Percentiles rank a stretch among this genome's conserved stretches.
These are phyloP conservation scores for Drosophila biarmipes DNA, from an alignment of 1,140 invertebrate species.

Conservation along the genomic window DNA sequence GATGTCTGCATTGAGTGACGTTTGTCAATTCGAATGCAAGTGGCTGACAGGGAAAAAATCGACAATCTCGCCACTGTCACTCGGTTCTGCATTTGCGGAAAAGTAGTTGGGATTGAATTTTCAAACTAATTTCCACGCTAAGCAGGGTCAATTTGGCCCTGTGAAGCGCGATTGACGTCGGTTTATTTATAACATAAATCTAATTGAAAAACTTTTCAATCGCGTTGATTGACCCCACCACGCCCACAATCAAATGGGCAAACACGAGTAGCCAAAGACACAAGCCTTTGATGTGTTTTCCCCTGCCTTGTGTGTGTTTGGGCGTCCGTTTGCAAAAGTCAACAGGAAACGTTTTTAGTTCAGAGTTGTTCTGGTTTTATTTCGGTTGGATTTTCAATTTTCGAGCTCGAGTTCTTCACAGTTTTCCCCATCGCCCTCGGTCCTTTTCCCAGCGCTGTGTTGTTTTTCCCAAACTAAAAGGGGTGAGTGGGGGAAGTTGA, in stretches of 20 bases:
- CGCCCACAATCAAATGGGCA: constrained; percentile 5
- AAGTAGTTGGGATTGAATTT: constrained; percentile 42
- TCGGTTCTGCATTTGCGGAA: constrained; percentile 30
- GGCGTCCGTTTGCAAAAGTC: constrained; percentile 15
- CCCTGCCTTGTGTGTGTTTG: background rate
- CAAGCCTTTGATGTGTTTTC: constrained; percentile 34
- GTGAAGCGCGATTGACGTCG: background rate
- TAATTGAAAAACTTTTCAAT: constrained; percentile 54
- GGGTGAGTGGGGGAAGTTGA: constrained; percentile 27
- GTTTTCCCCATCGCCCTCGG: constrained; percentile 39
- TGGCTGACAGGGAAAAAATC: constrained; percentile 23
- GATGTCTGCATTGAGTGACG: constrained; percentile 52
- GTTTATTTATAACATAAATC: constrained; percentile 46
- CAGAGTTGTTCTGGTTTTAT: constrained; percentile 15
- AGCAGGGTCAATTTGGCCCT: constrained; percentile 11
- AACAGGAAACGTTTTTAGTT: constrained; percentile 26
- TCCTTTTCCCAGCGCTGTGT: constrained; percentile 24
- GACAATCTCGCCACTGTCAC: constrained; percentile 15
- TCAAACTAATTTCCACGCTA: constrained; percentile 14
- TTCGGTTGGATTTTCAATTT: constrained; percentile 19
- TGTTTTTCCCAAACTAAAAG: constrained; percentile 15
- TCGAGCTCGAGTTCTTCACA: constrained; percentile 18
- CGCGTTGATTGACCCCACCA: constrained; percentile 3
- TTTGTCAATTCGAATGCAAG: constrained; percentile 60
- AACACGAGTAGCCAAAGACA: constrained; percentile 3